phyloP scores from a whole-genome alignment of 2,797 vertebrate genomes.

The Poeciliopsis presidionis region DNA sequence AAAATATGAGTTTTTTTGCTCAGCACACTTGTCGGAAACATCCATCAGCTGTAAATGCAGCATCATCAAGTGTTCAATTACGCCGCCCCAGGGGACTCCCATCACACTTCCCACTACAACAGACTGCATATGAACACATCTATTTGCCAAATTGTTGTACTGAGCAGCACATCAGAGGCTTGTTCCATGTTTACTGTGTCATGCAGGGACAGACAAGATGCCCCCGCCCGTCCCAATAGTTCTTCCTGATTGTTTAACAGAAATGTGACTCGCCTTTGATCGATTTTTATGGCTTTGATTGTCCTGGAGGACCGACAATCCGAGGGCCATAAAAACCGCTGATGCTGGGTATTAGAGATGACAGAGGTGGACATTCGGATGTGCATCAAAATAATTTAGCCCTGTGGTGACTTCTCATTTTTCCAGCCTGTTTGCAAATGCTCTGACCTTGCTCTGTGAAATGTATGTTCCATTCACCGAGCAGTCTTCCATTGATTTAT shows the following conservation, averaged over 20 bases:
- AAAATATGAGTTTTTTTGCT: slow-evolving; percentile 57
- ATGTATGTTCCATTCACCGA: slow-evolving; percentile 68
- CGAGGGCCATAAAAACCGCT: slow-evolving; percentile 67
- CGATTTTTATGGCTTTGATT: slow-evolving; percentile 60
- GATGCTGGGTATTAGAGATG: slow-evolving; percentile 71
- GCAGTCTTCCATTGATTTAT: slow-evolving; percentile 72
- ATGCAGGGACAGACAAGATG: slow-evolving; percentile 43
- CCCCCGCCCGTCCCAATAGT: slow-evolving; percentile 44
- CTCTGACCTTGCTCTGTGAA: slow-evolving; percentile 73
- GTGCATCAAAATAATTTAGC: slow-evolving; percentile 64
- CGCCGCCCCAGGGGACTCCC: slow-evolving; percentile 58
- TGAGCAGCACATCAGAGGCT: slow-evolving; percentile 60
- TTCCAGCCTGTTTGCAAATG: slow-evolving; percentile 67
- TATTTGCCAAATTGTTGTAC: slow-evolving; percentile 72
- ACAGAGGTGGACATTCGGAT: slow-evolving; percentile 70
- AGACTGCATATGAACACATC: slow-evolving; percentile 53
- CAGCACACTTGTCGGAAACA: slow-evolving; percentile 47
- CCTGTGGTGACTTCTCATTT: slow-evolving; percentile 65
- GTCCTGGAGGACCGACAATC: slow-evolving; percentile 65
- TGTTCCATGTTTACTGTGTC: slow-evolving; percentile 59
- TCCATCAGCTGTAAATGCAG: slow-evolving; percentile 71
- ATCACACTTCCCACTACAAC: slow-evolving; percentile 39
- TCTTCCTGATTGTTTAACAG: slow-evolving; percentile 67
- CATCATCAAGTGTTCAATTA: slow-evolving; percentile 75
- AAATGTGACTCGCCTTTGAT: slow-evolving; percentile 58